Conservation (phyloP, 2,888 invertebrate species). For the Thyatira batis region DNA sequence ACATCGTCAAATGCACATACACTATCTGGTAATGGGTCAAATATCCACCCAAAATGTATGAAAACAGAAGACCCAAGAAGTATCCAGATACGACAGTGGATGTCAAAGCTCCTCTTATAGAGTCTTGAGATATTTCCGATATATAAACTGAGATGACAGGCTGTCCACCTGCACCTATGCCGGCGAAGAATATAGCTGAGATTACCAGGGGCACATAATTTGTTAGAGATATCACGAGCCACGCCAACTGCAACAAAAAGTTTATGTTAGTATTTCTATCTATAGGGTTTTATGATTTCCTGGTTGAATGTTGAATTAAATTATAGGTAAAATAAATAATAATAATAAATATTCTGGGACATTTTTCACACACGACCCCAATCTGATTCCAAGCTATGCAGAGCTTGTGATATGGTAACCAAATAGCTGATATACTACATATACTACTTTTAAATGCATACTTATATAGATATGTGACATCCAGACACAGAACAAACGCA, state of each 20-base stretch:
- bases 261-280: too few relatives aligned
- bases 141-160: conserved; percentile 65
- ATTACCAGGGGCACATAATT: conserved; percentile 50
- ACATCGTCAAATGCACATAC: conserved; percentile 42
- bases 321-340: too few relatives aligned
- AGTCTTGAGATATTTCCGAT: conserved; percentile 65
- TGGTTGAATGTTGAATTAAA: too few relatives aligned
- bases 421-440: too few relatives aligned
- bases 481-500: too few relatives aligned
- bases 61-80: conserved; percentile 60
- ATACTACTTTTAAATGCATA: too few relatives aligned
- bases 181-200: conserved; percentile 48
- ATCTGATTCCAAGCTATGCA: too few relatives aligned
- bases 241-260: conserved; percentile 52
- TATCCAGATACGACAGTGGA: conserved; percentile 56
- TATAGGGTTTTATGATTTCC: too few relatives aligned
- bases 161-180: conserved; percentile 65
- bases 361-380: too few relatives aligned
- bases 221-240: conserved; percentile 57
- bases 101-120: conserved; percentile 63
- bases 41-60: conserved; percentile 57
- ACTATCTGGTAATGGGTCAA: conserved; percentile 54
- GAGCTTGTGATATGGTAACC: too few relatives aligned
- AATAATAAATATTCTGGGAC: too few relatives aligned
- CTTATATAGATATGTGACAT: too few relatives aligned